These are phyloP conservation scores for Lophura nycthemera DNA, from an alignment of 2,113 vertebrate genomes.

Conservation along the genomic window DNA sequence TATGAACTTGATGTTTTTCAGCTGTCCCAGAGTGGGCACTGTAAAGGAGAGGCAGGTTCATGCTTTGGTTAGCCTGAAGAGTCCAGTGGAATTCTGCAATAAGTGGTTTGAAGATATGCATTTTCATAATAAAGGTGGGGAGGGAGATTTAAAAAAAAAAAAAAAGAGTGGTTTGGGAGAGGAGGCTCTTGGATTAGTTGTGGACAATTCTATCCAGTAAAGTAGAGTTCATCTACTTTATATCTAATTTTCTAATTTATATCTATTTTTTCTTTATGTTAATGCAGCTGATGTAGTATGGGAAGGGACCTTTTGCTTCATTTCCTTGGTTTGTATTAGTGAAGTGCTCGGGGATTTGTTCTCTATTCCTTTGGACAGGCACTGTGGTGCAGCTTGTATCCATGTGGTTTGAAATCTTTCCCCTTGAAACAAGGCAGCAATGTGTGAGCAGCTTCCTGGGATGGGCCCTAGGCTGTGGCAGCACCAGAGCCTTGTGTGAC, in stretches of 20 bases:
- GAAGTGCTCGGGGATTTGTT: not conserved
- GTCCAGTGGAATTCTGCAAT: not conserved
- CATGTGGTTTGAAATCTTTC: rapidly evolving
- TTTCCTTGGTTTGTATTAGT: not conserved
- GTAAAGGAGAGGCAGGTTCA: not conserved
- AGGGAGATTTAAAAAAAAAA: too few relatives aligned
- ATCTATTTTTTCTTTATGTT: not conserved
- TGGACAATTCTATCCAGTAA: not conserved
- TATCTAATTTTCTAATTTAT: too few relatives aligned
- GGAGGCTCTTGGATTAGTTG: not conserved
- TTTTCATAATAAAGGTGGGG: not conserved
- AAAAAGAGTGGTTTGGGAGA: not conserved
- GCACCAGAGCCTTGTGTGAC: not conserved
- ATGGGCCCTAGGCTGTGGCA: not conserved
- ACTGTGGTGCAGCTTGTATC: not conserved
- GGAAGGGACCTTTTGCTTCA: not conserved
- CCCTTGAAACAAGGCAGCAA: not conserved
- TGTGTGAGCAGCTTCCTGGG: not conserved
- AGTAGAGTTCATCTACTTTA: rapidly evolving
- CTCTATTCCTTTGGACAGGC: not conserved
- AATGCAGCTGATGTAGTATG: rapidly evolving
- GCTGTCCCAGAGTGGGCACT: not conserved
- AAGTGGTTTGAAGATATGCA: not conserved
- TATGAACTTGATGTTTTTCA: not conserved
- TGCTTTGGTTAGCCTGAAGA: not conserved